A percentile compares a stretch with the other conserved stretches of the same genome.
Evolutionary conservation across 2,797 vertebrate genomes (phyloP).

Genomic region (Otolemur crassicaudatus): DNA sequence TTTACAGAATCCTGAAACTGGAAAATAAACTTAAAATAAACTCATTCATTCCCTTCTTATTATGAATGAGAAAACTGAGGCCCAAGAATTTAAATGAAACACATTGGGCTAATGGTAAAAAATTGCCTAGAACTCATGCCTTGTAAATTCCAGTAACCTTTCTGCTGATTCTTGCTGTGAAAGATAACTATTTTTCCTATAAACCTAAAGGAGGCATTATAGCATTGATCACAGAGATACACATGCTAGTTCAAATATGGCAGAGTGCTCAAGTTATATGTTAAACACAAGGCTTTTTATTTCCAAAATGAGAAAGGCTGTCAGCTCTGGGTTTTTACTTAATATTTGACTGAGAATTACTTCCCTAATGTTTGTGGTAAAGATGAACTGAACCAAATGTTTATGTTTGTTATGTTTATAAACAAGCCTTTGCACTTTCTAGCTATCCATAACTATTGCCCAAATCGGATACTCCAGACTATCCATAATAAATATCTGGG

Average conservation of each 20-base stretch:
- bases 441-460: neutral
- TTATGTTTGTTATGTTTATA: neutral
- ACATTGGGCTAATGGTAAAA: neutral
- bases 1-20: slow-evolving; percentile 35
- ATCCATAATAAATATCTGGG: neutral
- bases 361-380: neutral
- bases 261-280: slow-evolving; percentile 64
- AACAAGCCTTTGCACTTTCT: neutral
- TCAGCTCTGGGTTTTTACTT: slow-evolving; percentile 17
- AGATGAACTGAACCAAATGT: neutral
- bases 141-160: neutral
- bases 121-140: neutral
- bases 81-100: neutral
- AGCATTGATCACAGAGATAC: slow-evolving; percentile 69
- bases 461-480: neutral
- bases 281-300: slow-evolving; percentile 2
- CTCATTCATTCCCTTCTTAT: neutral
- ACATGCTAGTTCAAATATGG: slow-evolving; percentile 67
- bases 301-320: slow-evolving; percentile 1
- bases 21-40: slow-evolving; percentile 44
- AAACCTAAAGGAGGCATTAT: slow-evolving; percentile 71
- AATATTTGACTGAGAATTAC: slow-evolving; percentile 6
- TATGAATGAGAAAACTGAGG: slow-evolving; percentile 19
- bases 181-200: slow-evolving; percentile 71
- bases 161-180: neutral